Evolutionary conservation across 1,140 invertebrate species (phyloP).

Genomic region (Meloidogyne exigua): DNA sequence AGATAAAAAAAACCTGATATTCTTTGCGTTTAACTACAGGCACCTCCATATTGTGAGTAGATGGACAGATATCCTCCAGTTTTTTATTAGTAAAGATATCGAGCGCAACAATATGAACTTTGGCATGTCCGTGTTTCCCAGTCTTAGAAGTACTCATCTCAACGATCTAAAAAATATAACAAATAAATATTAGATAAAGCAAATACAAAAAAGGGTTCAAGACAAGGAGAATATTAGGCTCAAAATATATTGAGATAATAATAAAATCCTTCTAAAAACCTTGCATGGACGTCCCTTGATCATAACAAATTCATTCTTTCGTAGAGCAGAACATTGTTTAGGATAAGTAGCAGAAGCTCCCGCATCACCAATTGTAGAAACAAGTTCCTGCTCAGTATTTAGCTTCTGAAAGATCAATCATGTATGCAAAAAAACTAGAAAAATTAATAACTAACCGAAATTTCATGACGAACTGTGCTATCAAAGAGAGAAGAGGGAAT

Average conservation of each 20-base stretch:
- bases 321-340: slow-evolving; percentile 81
- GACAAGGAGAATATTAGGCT: no score
- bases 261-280: slow-evolving; percentile 42
- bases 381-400: neutral
- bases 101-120: slow-evolving; percentile 94
- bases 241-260: no score
- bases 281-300: slow-evolving; percentile 95
- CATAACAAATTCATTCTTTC: slow-evolving; percentile 98
- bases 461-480: neutral
- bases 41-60: slow-evolving; percentile 99
- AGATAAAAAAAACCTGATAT: slow-evolving; percentile 70
- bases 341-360: neutral
- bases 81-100: slow-evolving; percentile 96
- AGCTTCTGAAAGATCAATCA: no score
- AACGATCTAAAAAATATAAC: slow-evolving; percentile 70
- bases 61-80: slow-evolving; percentile 98
- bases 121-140: slow-evolving; percentile 98
- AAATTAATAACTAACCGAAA: neutral
- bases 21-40: slow-evolving; percentile 95
- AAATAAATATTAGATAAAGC: no score
- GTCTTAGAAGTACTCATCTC: slow-evolving; percentile 99
- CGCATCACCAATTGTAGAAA: neutral
- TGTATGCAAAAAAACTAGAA: no score
- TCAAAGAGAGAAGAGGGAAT: neutral
- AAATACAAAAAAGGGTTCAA: no score